Conservation (phyloP, 2,888 invertebrate species). For the Bombylius discolor region DNA sequence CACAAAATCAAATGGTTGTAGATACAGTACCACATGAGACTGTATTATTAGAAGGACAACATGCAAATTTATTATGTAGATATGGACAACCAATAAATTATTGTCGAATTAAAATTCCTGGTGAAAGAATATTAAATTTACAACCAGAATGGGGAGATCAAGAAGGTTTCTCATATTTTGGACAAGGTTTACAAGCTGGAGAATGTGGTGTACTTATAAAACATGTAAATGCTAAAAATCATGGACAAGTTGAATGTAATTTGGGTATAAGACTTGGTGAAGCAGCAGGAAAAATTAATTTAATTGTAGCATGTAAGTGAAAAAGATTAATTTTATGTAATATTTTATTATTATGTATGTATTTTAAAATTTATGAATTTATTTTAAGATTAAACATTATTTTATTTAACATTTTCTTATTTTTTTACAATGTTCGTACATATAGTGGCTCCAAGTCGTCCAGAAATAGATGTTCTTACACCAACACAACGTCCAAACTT, state of each 20-base stretch:
- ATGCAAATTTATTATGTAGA: constrained; percentile 29
- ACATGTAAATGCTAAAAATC: constrained; percentile 49
- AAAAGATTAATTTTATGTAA: background rate
- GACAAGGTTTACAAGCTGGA: constrained; percentile 44
- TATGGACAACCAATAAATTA: constrained; percentile 27
- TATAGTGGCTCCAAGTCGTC: constrained; percentile 30
- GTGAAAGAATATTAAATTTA: constrained; percentile 36
- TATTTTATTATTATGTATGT: background rate
- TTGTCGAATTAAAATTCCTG: constrained; percentile 41
- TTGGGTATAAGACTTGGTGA: constrained; percentile 50
- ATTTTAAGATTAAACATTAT: too few relatives aligned
- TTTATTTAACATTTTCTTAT: too few relatives aligned
- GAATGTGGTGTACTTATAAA: constrained; percentile 60
- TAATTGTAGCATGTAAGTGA: constrained; percentile 61
- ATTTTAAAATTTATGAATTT: too few relatives aligned
- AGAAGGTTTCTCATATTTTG: constrained; percentile 42
- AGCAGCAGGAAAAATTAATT: constrained; percentile 43
- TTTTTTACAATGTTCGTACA: background rate
- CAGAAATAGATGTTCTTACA: constrained; percentile 26
- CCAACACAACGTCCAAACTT: constrained; percentile 26
- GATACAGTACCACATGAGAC: constrained; percentile 26
- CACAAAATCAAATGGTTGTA: background rate
- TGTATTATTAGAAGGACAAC: constrained; percentile 31
- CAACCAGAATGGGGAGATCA: constrained; percentile 37
- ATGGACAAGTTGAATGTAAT: constrained; percentile 56